Percentiles rank a stretch among this genome's conserved stretches.
These are phyloP conservation scores for Diachasma alloeum DNA, from an alignment of 1,140 invertebrate genomes.

Conservation along the genomic window DNA sequence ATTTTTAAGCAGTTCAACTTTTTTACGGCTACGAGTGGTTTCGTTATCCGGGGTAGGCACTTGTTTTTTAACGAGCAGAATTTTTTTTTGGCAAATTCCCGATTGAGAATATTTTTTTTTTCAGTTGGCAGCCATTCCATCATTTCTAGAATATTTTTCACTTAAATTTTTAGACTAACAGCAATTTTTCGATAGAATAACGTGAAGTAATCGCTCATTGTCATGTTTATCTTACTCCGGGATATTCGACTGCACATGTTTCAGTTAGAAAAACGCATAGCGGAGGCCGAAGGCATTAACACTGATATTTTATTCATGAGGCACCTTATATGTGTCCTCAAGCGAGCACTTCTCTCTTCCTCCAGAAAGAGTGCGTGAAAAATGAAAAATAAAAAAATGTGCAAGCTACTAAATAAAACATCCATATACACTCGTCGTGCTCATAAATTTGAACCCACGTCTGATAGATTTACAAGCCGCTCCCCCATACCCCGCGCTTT, in stretches of 20 bases:
- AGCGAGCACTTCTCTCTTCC: not conserved
- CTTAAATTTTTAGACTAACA: too few species aligned
- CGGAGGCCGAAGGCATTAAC: slow-evolving; percentile 61
- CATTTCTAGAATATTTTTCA: too few species aligned
- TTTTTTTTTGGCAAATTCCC: slow-evolving; percentile 26
- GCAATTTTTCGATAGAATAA: too few species aligned
- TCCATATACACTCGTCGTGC: slow-evolving; percentile 53
- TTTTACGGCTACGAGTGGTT: slow-evolving; percentile 18
- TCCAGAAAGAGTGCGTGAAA: not conserved
- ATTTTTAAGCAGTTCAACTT: slow-evolving; percentile 31
- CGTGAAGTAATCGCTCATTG: slow-evolving; percentile 50
- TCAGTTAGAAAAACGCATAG: slow-evolving; percentile 58
- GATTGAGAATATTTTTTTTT: slow-evolving; percentile 32
- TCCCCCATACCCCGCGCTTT: slow-evolving; percentile 36
- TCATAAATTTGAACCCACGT: slow-evolving; percentile 61
- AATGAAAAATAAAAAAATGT: slow-evolving; percentile 23
- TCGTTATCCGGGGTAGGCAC: slow-evolving; percentile 12
- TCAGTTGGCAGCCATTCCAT: too few species aligned
- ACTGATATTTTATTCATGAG: slow-evolving; percentile 65
- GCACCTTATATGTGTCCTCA: slow-evolving; percentile 54
- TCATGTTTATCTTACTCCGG: not conserved
- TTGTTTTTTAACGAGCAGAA: slow-evolving; percentile 28
- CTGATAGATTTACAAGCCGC: slow-evolving; percentile 65
- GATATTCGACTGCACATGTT: slow-evolving; percentile 30
- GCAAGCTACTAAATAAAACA: slow-evolving; percentile 64